These are phyloP conservation scores for Nerophis ophidion DNA, from an alignment of 2,113 vertebrate species.

Conservation along the genomic window DNA sequence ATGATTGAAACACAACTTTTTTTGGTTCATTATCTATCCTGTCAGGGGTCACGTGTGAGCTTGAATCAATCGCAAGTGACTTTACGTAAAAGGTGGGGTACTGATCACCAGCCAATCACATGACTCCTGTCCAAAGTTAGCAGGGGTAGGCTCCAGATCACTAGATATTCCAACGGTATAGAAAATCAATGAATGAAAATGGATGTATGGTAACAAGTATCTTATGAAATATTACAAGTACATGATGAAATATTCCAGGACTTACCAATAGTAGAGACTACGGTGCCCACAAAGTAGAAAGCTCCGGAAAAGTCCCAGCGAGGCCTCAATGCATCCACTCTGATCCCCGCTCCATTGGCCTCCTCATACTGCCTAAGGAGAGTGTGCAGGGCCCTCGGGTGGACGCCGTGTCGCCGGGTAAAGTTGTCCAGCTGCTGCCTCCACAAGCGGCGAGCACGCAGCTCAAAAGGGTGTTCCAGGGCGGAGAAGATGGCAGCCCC, in stretches of 20 bases:
- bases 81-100: no score
- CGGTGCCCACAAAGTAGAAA: conserved; percentile 75
- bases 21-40: no score
- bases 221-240: no score
- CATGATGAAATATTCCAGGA: not conserved
- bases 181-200: no score
- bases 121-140: no score
- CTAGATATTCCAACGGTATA: no score
- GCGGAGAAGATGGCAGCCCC: conserved; percentile 75
- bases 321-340: conserved; percentile 68
- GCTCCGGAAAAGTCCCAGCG: conserved; percentile 78
- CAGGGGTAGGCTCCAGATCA: no score
- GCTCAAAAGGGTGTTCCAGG: conserved; percentile 70
- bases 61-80: no score
- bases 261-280: conserved; percentile 76
- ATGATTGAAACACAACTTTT: no score
- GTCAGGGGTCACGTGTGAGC: no score
- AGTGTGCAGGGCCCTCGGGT: conserved; percentile 54
- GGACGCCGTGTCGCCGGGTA: conserved; percentile 60
- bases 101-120: no score
- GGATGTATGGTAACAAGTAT: not conserved
- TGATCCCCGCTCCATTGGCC: conserved; percentile 68
- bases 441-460: conserved; percentile 64
- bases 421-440: conserved; percentile 70
- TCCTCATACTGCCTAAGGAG: conserved; percentile 72